Evolutionary conservation across 92 coral and sea anemone genomes (phyloP).

Genomic region (Siderastrea radians): DNA sequence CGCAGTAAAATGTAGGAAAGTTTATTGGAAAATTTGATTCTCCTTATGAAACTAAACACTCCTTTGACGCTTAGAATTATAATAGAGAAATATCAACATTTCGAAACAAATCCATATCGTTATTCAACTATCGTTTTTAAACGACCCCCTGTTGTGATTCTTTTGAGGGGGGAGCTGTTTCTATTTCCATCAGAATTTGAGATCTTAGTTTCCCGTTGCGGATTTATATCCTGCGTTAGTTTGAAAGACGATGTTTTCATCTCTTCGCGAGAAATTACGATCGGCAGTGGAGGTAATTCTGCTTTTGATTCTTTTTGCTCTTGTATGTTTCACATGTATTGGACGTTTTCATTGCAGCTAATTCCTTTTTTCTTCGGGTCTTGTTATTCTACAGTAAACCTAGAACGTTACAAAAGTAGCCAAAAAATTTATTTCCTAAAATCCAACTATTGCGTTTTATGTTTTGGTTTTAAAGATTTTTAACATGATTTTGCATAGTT

Average conservation of each 20-base stretch:
- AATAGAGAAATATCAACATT: conserved; percentile 5
- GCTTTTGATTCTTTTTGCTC: not conserved
- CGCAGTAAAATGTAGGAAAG: conserved; percentile 2
- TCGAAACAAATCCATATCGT: not conserved
- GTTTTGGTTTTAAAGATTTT: too few relatives aligned
- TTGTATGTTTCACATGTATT: too few relatives aligned
- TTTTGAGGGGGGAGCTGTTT: not conserved
- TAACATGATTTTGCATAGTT: too few relatives aligned
- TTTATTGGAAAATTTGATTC: conserved; percentile 1
- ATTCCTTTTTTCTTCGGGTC: too few relatives aligned
- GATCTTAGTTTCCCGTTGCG: not conserved
- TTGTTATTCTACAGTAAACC: too few relatives aligned
- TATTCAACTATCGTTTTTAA: not conserved
- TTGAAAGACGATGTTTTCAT: conserved; percentile 44
- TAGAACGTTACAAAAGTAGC: too few relatives aligned
- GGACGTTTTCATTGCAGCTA: too few relatives aligned
- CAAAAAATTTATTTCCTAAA: too few relatives aligned
- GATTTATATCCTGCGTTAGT: not conserved
- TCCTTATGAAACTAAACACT: not conserved
- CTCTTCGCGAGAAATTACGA: conserved; percentile 48
- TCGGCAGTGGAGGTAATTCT: conserved; percentile 64
- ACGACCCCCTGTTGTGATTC: conserved; percentile 10
- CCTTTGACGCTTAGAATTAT: not conserved
- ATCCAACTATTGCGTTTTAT: too few relatives aligned
- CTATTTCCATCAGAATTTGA: not conserved